These are phyloP conservation scores for Atlantisia rogersi DNA, from an alignment of 2,113 vertebrate genomes.

Conservation along the genomic window DNA sequence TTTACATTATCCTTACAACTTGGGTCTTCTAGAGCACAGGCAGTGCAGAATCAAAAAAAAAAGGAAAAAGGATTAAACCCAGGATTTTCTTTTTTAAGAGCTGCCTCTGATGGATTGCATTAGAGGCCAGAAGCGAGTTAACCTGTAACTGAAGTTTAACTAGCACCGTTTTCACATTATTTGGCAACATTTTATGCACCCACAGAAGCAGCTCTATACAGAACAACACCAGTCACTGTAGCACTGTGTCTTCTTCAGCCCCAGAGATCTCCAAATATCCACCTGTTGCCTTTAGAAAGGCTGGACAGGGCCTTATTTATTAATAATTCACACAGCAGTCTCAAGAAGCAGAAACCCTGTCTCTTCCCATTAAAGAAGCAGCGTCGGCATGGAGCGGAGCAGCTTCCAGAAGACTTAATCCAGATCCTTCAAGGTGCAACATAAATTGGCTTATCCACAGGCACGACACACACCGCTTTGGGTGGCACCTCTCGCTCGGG, in stretches of 20 bases:
- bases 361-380: neutral
- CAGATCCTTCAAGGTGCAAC: neutral
- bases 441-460: neutral
- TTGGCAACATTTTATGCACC: neutral
- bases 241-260: neutral
- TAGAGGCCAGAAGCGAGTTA: constrained; percentile 40
- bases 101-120: neutral
- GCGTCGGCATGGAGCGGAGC: neutral
- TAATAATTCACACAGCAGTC: constrained; percentile 29
- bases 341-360: neutral
- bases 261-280: neutral
- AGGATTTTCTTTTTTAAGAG: neutral
- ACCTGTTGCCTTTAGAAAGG: constrained; percentile 33
- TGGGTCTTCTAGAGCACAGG: neutral
- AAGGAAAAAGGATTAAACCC: neutral
- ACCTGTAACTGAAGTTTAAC: constrained; percentile 47
- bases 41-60: neutral
- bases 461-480: neutral
- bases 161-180: constrained; percentile 15
- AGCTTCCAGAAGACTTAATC: constrained; percentile 7
- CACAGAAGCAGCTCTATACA: neutral
- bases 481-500: neutral
- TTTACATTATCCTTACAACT: constrained; percentile 3
- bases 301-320: neutral
- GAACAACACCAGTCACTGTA: neutral